These are phyloP conservation scores for Clinocottus analis DNA, from an alignment of 2,113 vertebrate species.

Conservation along the genomic window DNA sequence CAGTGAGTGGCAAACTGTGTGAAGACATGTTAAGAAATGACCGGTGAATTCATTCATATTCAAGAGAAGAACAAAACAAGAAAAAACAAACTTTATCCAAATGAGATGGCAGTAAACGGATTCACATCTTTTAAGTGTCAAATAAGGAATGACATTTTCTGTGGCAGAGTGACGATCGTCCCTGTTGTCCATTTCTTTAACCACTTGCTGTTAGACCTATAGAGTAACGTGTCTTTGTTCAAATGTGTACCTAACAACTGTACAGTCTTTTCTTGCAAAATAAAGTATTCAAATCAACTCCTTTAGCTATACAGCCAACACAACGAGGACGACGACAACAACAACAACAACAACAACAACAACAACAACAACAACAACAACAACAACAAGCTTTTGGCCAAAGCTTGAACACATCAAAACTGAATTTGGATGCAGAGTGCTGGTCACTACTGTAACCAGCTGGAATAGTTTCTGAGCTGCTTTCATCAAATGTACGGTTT, in stretches of 20 bases:
- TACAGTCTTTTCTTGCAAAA: slow-evolving; percentile 74
- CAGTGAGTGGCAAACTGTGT: slow-evolving; percentile 59
- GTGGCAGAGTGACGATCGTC: slow-evolving; percentile 51
- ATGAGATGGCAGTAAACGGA: slow-evolving; percentile 26
- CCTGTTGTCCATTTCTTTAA: slow-evolving; percentile 57
- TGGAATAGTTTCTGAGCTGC: slow-evolving; percentile 52
- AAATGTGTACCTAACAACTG: slow-evolving; percentile 69
- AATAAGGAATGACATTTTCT: slow-evolving; percentile 52
- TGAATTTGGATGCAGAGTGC: slow-evolving; percentile 69
- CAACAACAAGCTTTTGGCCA: slow-evolving; percentile 41
- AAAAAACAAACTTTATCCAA: slow-evolving; percentile 16
- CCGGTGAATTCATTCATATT: slow-evolving; percentile 35
- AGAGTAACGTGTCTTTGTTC: slow-evolving; percentile 66
- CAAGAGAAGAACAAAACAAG: slow-evolving; percentile 6
- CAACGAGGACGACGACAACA: not conserved
- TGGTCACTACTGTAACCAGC: slow-evolving; percentile 75
- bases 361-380: slow-evolving; percentile 3
- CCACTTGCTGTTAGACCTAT: slow-evolving; percentile 64
- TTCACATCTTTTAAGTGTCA: slow-evolving; percentile 23
- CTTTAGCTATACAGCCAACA: slow-evolving; percentile 53
- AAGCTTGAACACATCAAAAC: slow-evolving; percentile 54
- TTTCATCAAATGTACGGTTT: slow-evolving; percentile 64
- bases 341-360: slow-evolving; percentile 2
- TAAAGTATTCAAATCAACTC: slow-evolving; percentile 57
- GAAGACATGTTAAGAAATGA: slow-evolving; percentile 25